Evolutionary conservation across 2,888 invertebrate species (phyloP).

Genomic region (Penaeus monodon): DNA sequence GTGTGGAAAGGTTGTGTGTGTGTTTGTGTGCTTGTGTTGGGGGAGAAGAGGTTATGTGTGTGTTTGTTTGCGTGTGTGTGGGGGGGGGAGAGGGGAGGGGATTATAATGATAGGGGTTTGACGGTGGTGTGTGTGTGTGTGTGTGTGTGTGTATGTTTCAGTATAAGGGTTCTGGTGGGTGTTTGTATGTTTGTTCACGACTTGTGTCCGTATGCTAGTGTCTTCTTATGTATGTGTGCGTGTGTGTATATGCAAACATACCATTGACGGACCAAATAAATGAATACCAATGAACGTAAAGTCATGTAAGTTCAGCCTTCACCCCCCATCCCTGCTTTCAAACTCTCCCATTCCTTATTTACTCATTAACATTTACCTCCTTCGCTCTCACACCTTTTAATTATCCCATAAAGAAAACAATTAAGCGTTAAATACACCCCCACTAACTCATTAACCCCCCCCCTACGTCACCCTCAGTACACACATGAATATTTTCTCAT

Average conservation of each 20-base stretch:
- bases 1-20: no score
- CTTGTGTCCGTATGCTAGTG: no score
- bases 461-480: no score
- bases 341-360: not conserved
- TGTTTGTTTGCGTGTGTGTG: constrained; percentile 5
- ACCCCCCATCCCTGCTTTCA: no score
- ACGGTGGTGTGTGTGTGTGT: not conserved
- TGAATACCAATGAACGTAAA: not conserved
- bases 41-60: not conserved
- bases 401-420: no score
- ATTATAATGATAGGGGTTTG: no score
- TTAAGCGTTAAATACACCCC: no score
- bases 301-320: not conserved
- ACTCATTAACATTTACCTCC: not conserved
- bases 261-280: not conserved
- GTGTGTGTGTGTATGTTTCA: not conserved
- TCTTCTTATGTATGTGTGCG: not conserved
- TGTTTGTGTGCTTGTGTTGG: not conserved
- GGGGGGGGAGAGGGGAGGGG: not conserved
- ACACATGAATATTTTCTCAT: no score
- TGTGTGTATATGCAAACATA: not conserved
- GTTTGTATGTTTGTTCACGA: no score
- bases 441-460: no score
- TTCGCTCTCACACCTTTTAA: not conserved
- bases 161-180: not conserved